A percentile compares a stretch with the other conserved stretches of the same genome.
phyloP scores from a whole-genome alignment of 2,888 invertebrate genomes.

The Phortica magna region DNA sequence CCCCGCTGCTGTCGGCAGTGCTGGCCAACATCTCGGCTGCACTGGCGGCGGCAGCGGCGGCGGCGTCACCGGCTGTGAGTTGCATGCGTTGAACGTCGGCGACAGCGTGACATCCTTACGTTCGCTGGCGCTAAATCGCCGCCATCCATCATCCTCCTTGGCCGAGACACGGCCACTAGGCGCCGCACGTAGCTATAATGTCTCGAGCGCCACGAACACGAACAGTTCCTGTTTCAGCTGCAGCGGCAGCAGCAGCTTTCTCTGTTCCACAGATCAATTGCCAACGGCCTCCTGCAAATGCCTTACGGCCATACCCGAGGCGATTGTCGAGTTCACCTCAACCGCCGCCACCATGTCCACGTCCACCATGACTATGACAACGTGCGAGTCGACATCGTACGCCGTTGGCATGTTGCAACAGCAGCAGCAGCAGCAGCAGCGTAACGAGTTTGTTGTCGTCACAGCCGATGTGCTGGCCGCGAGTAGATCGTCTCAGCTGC shows the following conservation, averaged over 20 bases:
- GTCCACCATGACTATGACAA: neutral
- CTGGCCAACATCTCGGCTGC: slow-evolving; percentile 32
- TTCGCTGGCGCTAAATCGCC: slow-evolving; percentile 59
- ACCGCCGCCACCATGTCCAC: neutral
- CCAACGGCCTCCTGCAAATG: slow-evolving; percentile 70
- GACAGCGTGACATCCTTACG: slow-evolving; percentile 61
- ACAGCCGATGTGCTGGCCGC: neutral
- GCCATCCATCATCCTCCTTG: slow-evolving; percentile 37
- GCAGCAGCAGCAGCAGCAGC: too few species aligned
- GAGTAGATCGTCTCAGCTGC: neutral
- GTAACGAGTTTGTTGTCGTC: slow-evolving; percentile 14
- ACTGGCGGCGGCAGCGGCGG: neutral
- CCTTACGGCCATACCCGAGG: slow-evolving; percentile 77
- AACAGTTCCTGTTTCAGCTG: slow-evolving; percentile 71
- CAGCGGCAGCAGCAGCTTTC: slow-evolving; percentile 71
- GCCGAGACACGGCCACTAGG: slow-evolving; percentile 54
- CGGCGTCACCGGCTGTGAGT: neutral
- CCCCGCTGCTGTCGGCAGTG: slow-evolving; percentile 46
- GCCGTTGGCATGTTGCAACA: neutral
- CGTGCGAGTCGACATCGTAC: neutral
- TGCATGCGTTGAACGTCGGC: slow-evolving; percentile 28
- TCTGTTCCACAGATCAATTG: slow-evolving; percentile 64
- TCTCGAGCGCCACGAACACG: slow-evolving; percentile 56
- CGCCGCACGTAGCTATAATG: slow-evolving; percentile 55
- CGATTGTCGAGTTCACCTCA: slow-evolving; percentile 51